Evolutionary conservation across 2,113 vertebrate genomes (phyloP).

Genomic region (Pterophyllum scalare): DNA sequence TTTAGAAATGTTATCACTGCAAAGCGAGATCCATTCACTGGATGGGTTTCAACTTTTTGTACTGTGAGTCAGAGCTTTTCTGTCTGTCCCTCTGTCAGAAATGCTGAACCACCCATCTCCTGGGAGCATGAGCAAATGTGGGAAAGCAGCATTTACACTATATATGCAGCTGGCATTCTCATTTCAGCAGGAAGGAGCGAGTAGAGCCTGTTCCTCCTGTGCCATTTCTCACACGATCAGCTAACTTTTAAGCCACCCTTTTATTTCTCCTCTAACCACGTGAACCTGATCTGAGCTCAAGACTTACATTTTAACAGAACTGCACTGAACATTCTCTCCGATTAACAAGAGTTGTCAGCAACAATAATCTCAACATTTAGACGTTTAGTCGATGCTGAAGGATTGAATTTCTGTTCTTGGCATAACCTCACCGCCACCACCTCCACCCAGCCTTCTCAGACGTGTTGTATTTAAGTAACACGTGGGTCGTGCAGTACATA

Average conservation of each 20-base stretch:
- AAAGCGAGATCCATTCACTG: neutral
- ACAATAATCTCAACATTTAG: conserved; percentile 33
- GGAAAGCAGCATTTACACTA: conserved; percentile 50
- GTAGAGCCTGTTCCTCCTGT: conserved; percentile 32
- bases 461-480: conserved; percentile 33
- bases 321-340: neutral
- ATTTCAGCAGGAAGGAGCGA: conserved; percentile 37
- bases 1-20: neutral
- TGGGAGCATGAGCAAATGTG: conserved; percentile 66
- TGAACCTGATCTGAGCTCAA: conserved; percentile 28
- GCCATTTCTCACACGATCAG: conserved; percentile 60
- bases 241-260: conserved; percentile 23
- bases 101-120: conserved; percentile 54
- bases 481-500: conserved; percentile 7
- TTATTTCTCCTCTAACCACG: neutral
- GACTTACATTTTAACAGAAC: conserved; percentile 3
- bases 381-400: conserved; percentile 3
- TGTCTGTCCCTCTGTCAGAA: conserved; percentile 25
- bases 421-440: neutral
- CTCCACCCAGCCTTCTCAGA: neutral
- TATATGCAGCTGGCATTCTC: conserved; percentile 67
- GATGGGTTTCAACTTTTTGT: conserved; percentile 9
- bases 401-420: neutral
- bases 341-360: neutral
- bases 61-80: conserved; percentile 25